These are phyloP conservation scores for Eidolon dupreanum DNA, from an alignment of 2,797 vertebrate genomes.

Conservation along the genomic window DNA sequence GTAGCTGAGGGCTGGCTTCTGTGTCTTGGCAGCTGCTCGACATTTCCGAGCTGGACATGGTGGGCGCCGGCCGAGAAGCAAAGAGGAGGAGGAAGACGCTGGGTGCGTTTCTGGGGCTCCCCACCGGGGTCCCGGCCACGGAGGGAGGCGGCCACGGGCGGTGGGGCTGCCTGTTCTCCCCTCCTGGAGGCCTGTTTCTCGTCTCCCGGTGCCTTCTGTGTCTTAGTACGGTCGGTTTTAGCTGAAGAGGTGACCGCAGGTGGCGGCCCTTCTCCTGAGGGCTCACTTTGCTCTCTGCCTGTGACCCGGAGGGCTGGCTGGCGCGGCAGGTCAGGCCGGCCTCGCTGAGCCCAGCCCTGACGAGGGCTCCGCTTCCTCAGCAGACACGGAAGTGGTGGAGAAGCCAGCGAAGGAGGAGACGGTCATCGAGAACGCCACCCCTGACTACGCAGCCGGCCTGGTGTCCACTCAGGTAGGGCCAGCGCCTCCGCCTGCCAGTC, in stretches of 20 bases:
- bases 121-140: rapidly evolving
- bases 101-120: constrained; percentile 85
- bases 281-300: rapidly evolving
- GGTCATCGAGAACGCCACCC: constrained; percentile 96
- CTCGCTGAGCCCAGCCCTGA: not conserved
- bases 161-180: rapidly evolving
- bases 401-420: constrained; percentile 97
- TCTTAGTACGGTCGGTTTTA: rapidly evolving
- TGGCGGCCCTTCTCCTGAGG: rapidly evolving
- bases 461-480: constrained; percentile 95
- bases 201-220: rapidly evolving
- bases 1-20: not conserved
- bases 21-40: constrained; percentile 90
- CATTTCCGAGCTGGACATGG: constrained; percentile 95
- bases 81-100: constrained; percentile 98
- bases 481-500: not conserved
- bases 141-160: rapidly evolving
- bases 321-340: too few species aligned
- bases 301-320: too few species aligned
- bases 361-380: not conserved
- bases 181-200: not conserved
- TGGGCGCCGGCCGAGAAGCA: constrained; percentile 95
- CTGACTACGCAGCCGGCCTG: constrained; percentile 97
- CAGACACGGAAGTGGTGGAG: constrained; percentile 94
- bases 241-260: rapidly evolving